Percentiles rank a stretch among this genome's conserved stretches.
Evolutionary conservation across 2,888 invertebrate species (phyloP).

Genomic region (Ectemnius continuus): DNA sequence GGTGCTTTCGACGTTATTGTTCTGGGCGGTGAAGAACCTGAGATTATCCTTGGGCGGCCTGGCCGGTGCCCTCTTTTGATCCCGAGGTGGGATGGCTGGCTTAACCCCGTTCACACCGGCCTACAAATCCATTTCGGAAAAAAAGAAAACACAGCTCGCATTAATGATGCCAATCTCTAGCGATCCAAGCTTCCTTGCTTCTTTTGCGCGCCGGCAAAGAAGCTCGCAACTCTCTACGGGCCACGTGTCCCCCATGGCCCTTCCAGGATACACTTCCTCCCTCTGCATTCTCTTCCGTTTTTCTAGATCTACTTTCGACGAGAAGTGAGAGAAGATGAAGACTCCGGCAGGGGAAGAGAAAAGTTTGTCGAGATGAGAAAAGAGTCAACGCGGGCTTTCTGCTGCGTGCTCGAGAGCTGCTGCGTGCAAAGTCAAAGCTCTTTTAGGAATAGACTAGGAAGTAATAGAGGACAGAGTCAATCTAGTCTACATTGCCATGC

Average conservation of each 20-base stretch:
- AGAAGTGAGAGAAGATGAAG: background rate
- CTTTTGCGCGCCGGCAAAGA: too few relatives aligned
- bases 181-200: too few relatives aligned
- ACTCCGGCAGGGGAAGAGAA: background rate
- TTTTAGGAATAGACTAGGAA: too few relatives aligned
- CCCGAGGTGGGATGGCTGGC: slow-evolving; percentile 83
- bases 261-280: too few relatives aligned
- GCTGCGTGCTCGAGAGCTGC: too few relatives aligned
- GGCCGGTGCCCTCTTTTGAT: slow-evolving; percentile 85
- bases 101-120: slow-evolving; percentile 77
- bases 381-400: background rate
- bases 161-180: slow-evolving; percentile 40
- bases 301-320: slow-evolving; percentile 7
- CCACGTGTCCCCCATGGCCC: too few relatives aligned
- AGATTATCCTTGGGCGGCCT: slow-evolving; percentile 83
- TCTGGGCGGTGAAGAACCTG: slow-evolving; percentile 78
- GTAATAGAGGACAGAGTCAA: too few relatives aligned
- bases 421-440: too few relatives aligned
- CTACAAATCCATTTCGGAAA: slow-evolving; percentile 65
- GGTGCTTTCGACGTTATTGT: slow-evolving; percentile 79
- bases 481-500: too few relatives aligned
- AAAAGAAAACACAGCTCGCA: slow-evolving; percentile 42
- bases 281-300: slow-evolving; percentile 11
- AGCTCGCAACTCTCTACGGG: too few relatives aligned
- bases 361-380: background rate